phyloP scores from a whole-genome alignment of 2,888 invertebrate genomes.

The Galeruca laticollis region DNA sequence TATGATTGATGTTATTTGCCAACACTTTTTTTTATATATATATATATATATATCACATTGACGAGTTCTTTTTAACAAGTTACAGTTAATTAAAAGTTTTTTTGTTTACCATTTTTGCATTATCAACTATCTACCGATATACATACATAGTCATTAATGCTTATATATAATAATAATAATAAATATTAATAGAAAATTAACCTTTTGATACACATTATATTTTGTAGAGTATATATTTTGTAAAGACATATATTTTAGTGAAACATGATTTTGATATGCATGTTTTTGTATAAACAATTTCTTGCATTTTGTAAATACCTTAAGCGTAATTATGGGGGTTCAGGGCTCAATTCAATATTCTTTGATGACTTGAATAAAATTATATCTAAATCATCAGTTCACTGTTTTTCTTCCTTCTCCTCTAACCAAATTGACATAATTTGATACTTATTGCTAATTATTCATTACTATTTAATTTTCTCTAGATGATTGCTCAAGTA shows the following conservation, averaged over 20 bases:
- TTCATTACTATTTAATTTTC: too few species aligned
- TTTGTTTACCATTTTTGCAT: conserved; percentile 29
- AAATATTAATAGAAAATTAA: conserved; percentile 46
- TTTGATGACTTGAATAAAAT: conserved; percentile 58
- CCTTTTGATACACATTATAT: conserved; percentile 59
- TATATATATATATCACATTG: conserved; percentile 30
- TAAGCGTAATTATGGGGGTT: conserved; percentile 55
- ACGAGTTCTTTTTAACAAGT: conserved; percentile 40
- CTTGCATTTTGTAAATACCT: conserved; percentile 59
- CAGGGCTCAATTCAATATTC: conserved; percentile 57
- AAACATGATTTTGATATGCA: conserved; percentile 56
- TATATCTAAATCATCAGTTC: conserved; percentile 29
- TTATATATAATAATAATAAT: conserved; percentile 46
- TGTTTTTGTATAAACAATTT: conserved; percentile 58
- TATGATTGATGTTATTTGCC: conserved; percentile 33
- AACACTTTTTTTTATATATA: conserved; percentile 4
- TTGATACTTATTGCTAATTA: too few species aligned
- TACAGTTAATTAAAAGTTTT: conserved; percentile 23
- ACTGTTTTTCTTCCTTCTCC: background rate
- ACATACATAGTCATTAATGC: conserved; percentile 44
- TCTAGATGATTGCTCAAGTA: too few species aligned
- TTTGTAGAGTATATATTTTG: conserved; percentile 62
- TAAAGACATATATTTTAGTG: conserved; percentile 57
- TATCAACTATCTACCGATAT: conserved; percentile 24
- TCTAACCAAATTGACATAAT: background rate